Evolutionary conservation across 2,888 invertebrate genomes (phyloP).

Genomic region (Campoplex capitator): DNA sequence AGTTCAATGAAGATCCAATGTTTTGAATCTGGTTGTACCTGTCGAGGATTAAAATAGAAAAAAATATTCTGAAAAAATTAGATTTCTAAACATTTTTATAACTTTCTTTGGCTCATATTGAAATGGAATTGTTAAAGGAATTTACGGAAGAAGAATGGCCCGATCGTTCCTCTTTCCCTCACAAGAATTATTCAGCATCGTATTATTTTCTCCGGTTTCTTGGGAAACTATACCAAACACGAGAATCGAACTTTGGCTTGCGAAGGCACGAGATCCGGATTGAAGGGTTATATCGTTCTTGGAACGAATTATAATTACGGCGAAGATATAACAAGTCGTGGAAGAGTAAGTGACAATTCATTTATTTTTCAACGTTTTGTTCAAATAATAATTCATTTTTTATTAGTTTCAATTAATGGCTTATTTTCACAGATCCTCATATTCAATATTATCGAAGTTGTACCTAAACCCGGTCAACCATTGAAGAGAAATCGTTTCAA

Average conservation of each 20-base stretch:
- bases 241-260: constrained; percentile 93
- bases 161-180: constrained; percentile 94
- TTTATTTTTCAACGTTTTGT: constrained; percentile 37
- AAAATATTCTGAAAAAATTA: constrained; percentile 9
- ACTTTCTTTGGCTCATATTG: neutral
- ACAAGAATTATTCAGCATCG: constrained; percentile 94
- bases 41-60: neutral
- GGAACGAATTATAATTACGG: constrained; percentile 99
- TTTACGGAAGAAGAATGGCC: constrained; percentile 86
- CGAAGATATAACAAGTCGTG: constrained; percentile 98
- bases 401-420: constrained; percentile 22
- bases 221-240: constrained; percentile 97
- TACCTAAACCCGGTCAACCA: constrained; percentile 99
- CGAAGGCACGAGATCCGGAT: constrained; percentile 97
- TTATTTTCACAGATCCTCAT: constrained; percentile 89
- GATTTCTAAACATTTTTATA: constrained; percentile 29
- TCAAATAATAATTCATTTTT: constrained; percentile 20
- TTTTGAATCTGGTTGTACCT: no score
- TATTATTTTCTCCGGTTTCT: constrained; percentile 95
- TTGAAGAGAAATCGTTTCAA: constrained; percentile 99
- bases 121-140: constrained; percentile 83
- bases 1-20: no score
- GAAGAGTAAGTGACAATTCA: constrained; percentile 88
- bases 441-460: constrained; percentile 98
- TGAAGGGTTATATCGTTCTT: constrained; percentile 97